Evolutionary conservation across 1,140 invertebrate genomes (phyloP), one percentile per base, ranked within the genome.

Genomic region (Chlorops oryzae): DNA sequence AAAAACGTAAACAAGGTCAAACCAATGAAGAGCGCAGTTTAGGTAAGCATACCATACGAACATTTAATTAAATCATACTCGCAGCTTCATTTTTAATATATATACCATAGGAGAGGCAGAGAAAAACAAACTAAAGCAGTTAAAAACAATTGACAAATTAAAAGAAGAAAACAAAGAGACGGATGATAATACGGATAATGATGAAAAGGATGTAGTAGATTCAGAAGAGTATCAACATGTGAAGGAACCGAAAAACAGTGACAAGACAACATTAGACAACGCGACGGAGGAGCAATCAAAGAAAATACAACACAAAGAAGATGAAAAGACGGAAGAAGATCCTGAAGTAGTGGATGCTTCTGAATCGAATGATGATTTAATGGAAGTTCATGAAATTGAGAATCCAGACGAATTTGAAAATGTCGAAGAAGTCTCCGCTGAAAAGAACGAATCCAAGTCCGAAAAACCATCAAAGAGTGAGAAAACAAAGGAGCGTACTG

Each of bases 261-360:
- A 83, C 58, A 73, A 74, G 45, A 63, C 59, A 57, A 80, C 81
- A 0, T 70, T 86, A 47, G 85, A 87, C 52, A 81, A 82, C 39
- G 86, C 84, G 1, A 87, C 85, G 0, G 81, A 88, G 67, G 90
- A 96, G 60, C 91, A 96, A 75, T 83, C 85, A 1, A 80, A 86
- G 51, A 80, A 86, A 54, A 77, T 83, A 2, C 73, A 82, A 13
- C 81, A 83, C 49, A 59, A 78, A 48, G 62, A 70, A 27, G 75
- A 81, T 44, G 78, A 78, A 25, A 77, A 81, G 1, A 75, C 82
- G 56, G 73, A 77, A 1, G 76, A 74, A 3, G 78, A 84, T 4
- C 66, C 78, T 40, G 57, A 81, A 28, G 78, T 80, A 35, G 72
- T 79, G 12, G 70, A 79, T 3, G 74, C 80, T n/a, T n/a, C n/a